A percentile compares a stretch with the other conserved stretches of the same genome.
Evolutionary conservation across 1,140 invertebrate genomes (phyloP).

Genomic region (Parasteatoda tepidariorum): DNA sequence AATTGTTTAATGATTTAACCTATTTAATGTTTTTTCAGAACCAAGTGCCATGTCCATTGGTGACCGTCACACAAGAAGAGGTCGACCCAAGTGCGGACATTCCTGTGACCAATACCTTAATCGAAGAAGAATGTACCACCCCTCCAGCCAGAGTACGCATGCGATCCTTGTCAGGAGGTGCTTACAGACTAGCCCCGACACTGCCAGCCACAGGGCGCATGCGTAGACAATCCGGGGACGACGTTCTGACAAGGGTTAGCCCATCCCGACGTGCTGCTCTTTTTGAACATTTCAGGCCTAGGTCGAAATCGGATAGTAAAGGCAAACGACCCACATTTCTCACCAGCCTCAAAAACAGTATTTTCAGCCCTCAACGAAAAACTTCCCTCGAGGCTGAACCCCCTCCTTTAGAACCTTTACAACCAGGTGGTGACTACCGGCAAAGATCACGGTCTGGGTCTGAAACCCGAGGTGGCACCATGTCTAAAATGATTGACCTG

Average conservation of each 20-base stretch:
- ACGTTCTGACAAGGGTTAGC: constrained; percentile 63
- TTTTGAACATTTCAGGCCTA: constrained; percentile 86
- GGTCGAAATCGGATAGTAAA: constrained; percentile 83
- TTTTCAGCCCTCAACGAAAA: constrained; percentile 66
- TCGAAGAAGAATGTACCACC: constrained; percentile 59
- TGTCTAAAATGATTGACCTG: constrained; percentile 86
- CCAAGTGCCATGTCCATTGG: constrained; percentile 67
- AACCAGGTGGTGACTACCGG: constrained; percentile 62
- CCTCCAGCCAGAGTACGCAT: constrained; percentile 63
- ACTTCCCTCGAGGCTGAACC: background rate
- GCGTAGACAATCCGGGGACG: constrained; percentile 73
- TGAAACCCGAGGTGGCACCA: constrained; percentile 68
- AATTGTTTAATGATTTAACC: no score
- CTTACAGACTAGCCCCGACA: constrained; percentile 57
- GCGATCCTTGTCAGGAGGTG: constrained; percentile 62
- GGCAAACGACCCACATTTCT: constrained; percentile 77
- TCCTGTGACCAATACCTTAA: constrained; percentile 30
- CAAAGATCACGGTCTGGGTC: constrained; percentile 73
- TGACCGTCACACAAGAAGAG: constrained; percentile 68
- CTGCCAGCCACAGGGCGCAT: constrained; percentile 63
- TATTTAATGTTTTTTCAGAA: constrained; percentile 67
- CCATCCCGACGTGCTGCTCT: constrained; percentile 77
- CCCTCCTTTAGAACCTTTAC: constrained; percentile 20
- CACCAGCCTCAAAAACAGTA: constrained; percentile 81
- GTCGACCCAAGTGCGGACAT: constrained; percentile 55